phyloP scores from a whole-genome alignment of 2,888 invertebrate genomes.

The Chydorus sphaericus region DNA sequence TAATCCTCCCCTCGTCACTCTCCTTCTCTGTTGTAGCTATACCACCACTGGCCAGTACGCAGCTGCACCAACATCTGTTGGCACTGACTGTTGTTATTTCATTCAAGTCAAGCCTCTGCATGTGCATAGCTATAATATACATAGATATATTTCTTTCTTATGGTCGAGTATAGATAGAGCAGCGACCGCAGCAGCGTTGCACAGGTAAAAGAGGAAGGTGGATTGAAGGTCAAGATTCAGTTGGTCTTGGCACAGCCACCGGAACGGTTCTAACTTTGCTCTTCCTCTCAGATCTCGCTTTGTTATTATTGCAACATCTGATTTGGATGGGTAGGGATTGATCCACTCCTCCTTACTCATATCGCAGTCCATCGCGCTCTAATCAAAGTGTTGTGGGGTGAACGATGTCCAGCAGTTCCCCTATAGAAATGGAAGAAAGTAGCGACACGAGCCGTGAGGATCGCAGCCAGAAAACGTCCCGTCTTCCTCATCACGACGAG shows the following conservation, averaged over 20 bases:
- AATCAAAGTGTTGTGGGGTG: neutral
- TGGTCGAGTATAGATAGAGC: neutral
- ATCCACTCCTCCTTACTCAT: neutral
- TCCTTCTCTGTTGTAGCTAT: too few relatives aligned
- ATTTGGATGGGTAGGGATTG: neutral
- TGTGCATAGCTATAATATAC: too few relatives aligned
- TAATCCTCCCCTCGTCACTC: too few relatives aligned
- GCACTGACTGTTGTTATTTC: neutral
- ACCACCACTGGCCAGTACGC: too few relatives aligned
- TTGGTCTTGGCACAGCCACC: neutral
- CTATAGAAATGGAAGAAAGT: constrained; percentile 6
- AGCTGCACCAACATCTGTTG: constrained; percentile 5
- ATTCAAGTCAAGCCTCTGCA: too few relatives aligned
- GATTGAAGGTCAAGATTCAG: constrained; percentile 3
- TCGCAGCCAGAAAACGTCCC: neutral
- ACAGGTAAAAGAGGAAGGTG: constrained; percentile 2
- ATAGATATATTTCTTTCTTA: neutral
- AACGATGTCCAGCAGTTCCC: constrained; percentile 9
- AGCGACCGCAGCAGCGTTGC: neutral
- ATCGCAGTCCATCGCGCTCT: neutral
- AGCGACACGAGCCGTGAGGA: constrained; percentile 9
- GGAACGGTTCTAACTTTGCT: neutral
- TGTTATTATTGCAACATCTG: neutral
- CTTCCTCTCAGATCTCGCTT: neutral
- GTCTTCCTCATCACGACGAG: neutral